A percentile compares a stretch with the other conserved stretches of the same genome.
Conservation (phyloP, 2,797 vertebrate genomes). For the Neosalanx taihuensis region DNA sequence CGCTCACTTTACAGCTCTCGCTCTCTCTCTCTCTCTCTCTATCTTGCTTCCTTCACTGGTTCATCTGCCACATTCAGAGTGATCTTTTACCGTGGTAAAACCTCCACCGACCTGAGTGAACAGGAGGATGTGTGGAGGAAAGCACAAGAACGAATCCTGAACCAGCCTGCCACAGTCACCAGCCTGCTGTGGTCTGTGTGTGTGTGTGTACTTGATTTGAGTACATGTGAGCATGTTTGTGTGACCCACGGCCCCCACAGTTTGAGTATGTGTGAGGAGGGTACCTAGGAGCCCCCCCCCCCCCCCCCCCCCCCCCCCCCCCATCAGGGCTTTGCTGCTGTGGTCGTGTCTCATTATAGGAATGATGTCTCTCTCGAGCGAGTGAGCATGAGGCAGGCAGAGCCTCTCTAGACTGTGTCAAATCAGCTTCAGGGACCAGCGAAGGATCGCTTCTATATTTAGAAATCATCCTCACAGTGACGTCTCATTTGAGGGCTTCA, state of each 20-base stretch:
- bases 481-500: constrained; percentile 29
- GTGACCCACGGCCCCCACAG: background rate
- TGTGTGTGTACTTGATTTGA: background rate
- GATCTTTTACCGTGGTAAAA: constrained; percentile 57
- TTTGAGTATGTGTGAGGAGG: background rate
- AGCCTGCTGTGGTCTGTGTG: background rate
- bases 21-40: background rate
- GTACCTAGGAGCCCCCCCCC: background rate
- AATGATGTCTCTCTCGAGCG: constrained; percentile 61
- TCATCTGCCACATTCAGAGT: no score
- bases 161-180: background rate
- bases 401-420: constrained; percentile 67
- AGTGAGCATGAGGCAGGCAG: constrained; percentile 34
- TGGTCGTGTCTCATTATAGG: constrained; percentile 72
- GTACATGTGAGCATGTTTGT: background rate
- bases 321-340: constrained; percentile 56
- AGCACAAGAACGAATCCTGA: constrained; percentile 39
- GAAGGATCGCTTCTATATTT: constrained; percentile 67
- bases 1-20: constrained; percentile 22
- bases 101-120: constrained; percentile 61
- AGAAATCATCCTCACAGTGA: constrained; percentile 61
- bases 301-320: no score
- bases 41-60: no score
- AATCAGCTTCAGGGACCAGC: constrained; percentile 66
- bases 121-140: constrained; percentile 41